Conservation (phyloP, 2,113 vertebrate species). For the Ardeotis arabs region DNA sequence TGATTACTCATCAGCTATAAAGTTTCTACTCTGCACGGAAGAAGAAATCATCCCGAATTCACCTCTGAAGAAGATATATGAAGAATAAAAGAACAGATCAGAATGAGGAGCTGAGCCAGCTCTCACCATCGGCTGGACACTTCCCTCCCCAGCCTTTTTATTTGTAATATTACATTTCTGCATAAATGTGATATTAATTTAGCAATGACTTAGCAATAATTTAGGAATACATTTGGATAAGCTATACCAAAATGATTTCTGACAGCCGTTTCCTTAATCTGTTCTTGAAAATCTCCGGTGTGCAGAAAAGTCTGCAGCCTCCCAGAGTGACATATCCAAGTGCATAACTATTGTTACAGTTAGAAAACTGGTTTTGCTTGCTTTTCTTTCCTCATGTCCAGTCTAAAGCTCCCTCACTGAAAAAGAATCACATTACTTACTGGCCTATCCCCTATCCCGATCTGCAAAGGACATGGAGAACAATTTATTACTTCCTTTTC, state of each 20-base stretch:
- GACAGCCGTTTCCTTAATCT: constrained; percentile 38
- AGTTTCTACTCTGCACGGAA: neutral
- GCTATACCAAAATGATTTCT: neutral
- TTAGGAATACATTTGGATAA: neutral
- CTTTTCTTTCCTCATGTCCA: neutral
- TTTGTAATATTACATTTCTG: neutral
- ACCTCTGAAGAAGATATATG: neutral
- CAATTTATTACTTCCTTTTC: neutral
- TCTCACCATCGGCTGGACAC: neutral
- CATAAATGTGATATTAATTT: neutral
- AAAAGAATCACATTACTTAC: neutral
- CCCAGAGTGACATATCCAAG: neutral
- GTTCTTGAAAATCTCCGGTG: neutral
- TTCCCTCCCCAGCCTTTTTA: neutral
- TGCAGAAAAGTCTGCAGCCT: neutral
- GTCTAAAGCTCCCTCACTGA: neutral
- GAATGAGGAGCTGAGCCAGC: neutral
- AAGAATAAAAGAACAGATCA: neutral
- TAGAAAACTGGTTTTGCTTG: neutral
- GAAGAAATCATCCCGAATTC: neutral
- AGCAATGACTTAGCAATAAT: neutral
- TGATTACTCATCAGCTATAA: neutral
- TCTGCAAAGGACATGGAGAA: neutral
- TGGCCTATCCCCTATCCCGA: neutral
- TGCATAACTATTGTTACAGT: neutral